These are phyloP conservation scores for Mesitornis unicolor DNA, from an alignment of 2,113 vertebrate species.

Conservation along the genomic window DNA sequence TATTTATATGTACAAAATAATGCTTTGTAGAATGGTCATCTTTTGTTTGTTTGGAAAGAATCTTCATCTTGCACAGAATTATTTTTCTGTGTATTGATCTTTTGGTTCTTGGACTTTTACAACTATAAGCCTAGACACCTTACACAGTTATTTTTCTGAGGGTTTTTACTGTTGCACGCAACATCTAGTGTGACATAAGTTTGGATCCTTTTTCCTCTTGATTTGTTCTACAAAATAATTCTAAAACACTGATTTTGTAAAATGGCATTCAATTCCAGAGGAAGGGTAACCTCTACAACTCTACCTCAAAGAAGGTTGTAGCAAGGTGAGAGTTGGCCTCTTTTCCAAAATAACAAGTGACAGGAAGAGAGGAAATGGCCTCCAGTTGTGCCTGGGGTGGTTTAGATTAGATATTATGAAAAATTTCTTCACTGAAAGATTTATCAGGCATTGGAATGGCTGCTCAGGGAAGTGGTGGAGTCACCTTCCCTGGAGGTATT, in stretches of 20 bases:
- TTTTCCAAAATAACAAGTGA: no score
- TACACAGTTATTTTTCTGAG: background rate
- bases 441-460: no score
- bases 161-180: background rate
- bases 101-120: background rate
- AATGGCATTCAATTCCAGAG: background rate
- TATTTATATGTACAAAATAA: background rate
- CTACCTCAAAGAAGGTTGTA: no score
- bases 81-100: background rate
- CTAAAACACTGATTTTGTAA: background rate
- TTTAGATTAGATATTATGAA: no score
- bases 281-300: no score
- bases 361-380: no score
- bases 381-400: no score
- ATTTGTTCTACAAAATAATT: background rate
- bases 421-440: no score
- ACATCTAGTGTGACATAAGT: background rate
- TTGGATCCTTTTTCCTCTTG: background rate
- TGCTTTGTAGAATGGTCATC: background rate
- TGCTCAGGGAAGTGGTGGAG: no score
- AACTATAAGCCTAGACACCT: background rate
- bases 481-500: no score
- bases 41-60: background rate
- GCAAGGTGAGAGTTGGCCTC: no score
- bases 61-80: background rate